Percentiles rank a stretch among this genome's conserved stretches.
phyloP scores from a whole-genome alignment of 2,888 invertebrate genomes.

The Dione juno region DNA sequence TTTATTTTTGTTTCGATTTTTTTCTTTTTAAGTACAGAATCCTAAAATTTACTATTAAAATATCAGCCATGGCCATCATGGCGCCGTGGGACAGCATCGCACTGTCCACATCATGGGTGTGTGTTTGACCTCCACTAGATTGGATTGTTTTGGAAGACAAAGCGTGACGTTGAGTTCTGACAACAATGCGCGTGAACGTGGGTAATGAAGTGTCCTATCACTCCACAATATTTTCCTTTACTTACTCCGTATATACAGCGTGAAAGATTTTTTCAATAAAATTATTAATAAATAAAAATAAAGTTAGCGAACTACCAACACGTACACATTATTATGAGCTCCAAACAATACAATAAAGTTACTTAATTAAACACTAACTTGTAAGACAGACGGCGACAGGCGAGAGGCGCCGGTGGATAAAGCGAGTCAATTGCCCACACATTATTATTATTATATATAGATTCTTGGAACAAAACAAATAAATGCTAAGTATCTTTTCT shows the following conservation, averaged over 20 bases:
- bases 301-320: background rate
- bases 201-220: no score
- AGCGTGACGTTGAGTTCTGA: background rate
- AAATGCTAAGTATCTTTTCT: conserved; percentile 1
- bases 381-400: conserved; percentile 32
- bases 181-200: no score
- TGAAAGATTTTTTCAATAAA: no score
- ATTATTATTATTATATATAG: conserved; percentile 8
- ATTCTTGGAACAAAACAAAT: conserved; percentile 12
- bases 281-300: background rate
- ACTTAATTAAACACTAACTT: conserved; percentile 18
- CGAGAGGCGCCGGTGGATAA: conserved; percentile 17
- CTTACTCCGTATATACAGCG: no score
- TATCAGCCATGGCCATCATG: background rate
- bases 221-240: no score
- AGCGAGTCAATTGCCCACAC: conserved; percentile 26
- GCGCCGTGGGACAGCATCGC: background rate
- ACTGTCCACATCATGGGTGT: background rate
- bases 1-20: background rate
- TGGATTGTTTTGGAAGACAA: background rate
- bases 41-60: no score
- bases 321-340: background rate
- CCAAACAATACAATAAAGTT: conserved; percentile 6
- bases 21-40: background rate
- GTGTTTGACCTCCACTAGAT: background rate